phyloP scores from a whole-genome alignment of 2,797 vertebrate genomes.

The Anguilla pacifica region DNA sequence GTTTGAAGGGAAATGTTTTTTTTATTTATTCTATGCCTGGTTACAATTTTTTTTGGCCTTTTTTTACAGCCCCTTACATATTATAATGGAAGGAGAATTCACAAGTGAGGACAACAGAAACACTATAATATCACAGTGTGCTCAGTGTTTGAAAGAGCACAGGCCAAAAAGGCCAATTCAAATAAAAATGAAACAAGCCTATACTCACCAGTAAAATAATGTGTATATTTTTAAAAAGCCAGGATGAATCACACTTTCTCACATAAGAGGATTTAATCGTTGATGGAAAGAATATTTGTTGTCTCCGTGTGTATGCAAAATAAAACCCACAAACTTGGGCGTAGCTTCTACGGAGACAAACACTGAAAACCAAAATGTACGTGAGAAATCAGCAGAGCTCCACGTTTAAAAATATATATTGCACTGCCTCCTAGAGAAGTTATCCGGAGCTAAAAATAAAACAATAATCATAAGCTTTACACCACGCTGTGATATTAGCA shows the following conservation, averaged over 20 bases:
- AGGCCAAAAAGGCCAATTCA: no score
- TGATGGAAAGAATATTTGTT: not conserved
- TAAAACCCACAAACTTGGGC: not conserved
- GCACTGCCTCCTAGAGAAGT: not conserved
- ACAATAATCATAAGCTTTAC: not conserved
- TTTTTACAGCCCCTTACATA: no score
- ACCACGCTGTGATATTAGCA: not conserved
- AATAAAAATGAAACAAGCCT: no score
- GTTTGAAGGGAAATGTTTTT: conserved; percentile 74
- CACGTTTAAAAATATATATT: not conserved
- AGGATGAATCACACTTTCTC: no score
- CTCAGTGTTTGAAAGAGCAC: no score
- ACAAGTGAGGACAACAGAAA: no score
- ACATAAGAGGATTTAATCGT: not conserved
- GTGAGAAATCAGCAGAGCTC: not conserved
- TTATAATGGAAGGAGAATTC: no score
- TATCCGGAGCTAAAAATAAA: not conserved
- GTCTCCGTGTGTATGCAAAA: not conserved
- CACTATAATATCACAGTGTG: no score
- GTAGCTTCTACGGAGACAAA: not conserved
- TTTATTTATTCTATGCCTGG: conserved; percentile 64
- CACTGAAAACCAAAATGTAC: not conserved
- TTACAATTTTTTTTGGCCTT: conserved; percentile 55
- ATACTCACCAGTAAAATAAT: no score
- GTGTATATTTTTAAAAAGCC: no score